These are phyloP conservation scores for Ostrea denselamellosa DNA, from an alignment of 1,140 invertebrate species.

Conservation along the genomic window DNA sequence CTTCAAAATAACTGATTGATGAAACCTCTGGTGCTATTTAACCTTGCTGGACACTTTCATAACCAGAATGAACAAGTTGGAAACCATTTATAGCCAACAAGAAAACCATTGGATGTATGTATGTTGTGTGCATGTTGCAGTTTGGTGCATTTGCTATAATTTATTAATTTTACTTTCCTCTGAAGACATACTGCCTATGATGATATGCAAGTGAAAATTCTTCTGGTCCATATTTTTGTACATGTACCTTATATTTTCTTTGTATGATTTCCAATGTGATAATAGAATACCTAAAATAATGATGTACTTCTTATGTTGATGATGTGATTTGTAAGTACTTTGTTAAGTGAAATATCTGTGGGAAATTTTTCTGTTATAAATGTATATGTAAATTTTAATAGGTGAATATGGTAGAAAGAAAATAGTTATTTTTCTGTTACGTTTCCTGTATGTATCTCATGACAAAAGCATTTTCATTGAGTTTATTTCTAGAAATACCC, in stretches of 20 bases:
- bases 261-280: conserved; percentile 19
- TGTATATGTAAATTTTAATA: conserved; percentile 17
- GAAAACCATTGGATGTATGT: conserved; percentile 23
- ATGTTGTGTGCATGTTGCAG: conserved; percentile 30
- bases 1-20: conserved; percentile 15
- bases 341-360: background rate
- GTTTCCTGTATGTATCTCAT: background rate
- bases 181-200: conserved; percentile 30
- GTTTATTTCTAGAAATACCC: conserved; percentile 4
- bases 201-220: conserved; percentile 33
- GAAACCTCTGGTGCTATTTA: conserved; percentile 37
- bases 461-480: conserved; percentile 10
- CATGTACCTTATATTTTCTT: background rate
- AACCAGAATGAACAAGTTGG: conserved; percentile 33
- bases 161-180: conserved; percentile 25
- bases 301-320: background rate
- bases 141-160: conserved; percentile 26
- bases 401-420: background rate
- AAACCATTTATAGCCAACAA: conserved; percentile 4
- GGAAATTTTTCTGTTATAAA: background rate
- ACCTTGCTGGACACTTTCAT: conserved; percentile 34
- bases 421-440: background rate
- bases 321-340: conserved; percentile 4
- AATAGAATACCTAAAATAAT: background rate
- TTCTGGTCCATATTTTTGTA: conserved; percentile 31